Conservation (phyloP, 2,888 invertebrate genomes). For the Capitulum mitella region DNA sequence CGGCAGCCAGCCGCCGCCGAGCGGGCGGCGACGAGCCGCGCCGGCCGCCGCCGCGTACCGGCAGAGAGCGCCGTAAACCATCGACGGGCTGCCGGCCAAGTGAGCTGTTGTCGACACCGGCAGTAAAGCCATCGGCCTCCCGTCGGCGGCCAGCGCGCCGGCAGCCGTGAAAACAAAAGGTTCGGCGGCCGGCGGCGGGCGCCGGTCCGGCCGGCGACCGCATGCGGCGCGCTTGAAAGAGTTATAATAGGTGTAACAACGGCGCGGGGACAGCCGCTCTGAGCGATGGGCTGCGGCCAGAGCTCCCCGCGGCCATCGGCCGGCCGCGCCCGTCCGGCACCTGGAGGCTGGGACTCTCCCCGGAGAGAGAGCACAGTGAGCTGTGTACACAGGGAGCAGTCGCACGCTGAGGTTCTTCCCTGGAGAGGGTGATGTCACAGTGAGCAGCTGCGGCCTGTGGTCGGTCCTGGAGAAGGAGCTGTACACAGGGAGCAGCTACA, state of each 20-base stretch:
- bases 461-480: no score
- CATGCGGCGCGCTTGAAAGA: background rate
- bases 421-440: no score
- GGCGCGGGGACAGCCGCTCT: background rate
- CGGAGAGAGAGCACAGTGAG: no score
- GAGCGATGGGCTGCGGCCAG: background rate
- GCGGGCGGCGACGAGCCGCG: no score
- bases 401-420: no score
- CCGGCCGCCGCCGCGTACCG: no score
- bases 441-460: no score
- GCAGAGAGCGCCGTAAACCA: no score
- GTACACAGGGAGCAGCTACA: no score
- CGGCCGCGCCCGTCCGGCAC: background rate
- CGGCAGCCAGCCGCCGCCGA: no score
- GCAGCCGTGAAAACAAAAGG: background rate
- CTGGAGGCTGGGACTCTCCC: no score
- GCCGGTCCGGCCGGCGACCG: background rate
- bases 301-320: background rate
- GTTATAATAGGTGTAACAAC: slow-evolving; percentile 10
- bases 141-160: background rate
- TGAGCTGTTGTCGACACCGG: background rate
- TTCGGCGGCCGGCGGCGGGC: background rate
- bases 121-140: background rate
- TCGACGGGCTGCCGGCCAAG: background rate
- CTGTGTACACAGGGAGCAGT: no score